Evolutionary conservation across 2,113 vertebrate genomes (phyloP), one percentile per base, ranked within the genome.

Genomic region (Crotalus helleri): DNA sequence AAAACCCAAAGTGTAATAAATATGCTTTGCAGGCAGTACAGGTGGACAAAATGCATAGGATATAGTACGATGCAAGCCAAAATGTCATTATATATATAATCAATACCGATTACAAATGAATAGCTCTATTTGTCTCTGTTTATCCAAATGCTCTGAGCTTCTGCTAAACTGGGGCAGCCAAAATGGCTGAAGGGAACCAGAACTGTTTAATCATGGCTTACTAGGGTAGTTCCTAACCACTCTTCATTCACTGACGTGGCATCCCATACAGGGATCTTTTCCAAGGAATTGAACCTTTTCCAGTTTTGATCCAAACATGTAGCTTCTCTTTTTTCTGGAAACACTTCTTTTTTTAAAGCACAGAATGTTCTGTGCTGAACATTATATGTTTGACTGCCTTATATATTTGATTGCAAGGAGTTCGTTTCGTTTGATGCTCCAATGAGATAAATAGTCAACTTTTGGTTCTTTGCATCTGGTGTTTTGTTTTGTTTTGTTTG

Each of bases 401-500:
- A 93, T 93, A 24, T 91, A 59, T 94, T 96, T 95, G 91, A 96
- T 95, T 95, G 23, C 89, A 96, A 92, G 92, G 94, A 86, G 89
- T 96, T 92, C 95, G 92, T 95, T 74, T 96, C 95, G 96, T 94
- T 93, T 97, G 96, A 97, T 96, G 90, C 94, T 97, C 93, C 96
- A 96, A 93, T 92, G 94, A 97, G 92, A 97, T 91, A 95, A 97
- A 97, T 96, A 96, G 96, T 95, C 97, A 97, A 97, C 93, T 97
- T 97, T 94, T 96, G 95, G 97, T 95, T 97, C 33, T 81, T 81
- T 7, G 74, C 33, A 9, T 81, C 74, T 3, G 33, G 74, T 21
- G 74, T 21, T 81, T 96, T 95, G 51, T 94, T 96, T 96, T 96
- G 7, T 49, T 29, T 19, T n/a, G 8, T 2, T 49, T 1, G 23